Evolutionary conservation across 2,888 invertebrate species (phyloP), one percentile per base, ranked within the genome.

Genomic region (Limnephilus rhombicus): DNA sequence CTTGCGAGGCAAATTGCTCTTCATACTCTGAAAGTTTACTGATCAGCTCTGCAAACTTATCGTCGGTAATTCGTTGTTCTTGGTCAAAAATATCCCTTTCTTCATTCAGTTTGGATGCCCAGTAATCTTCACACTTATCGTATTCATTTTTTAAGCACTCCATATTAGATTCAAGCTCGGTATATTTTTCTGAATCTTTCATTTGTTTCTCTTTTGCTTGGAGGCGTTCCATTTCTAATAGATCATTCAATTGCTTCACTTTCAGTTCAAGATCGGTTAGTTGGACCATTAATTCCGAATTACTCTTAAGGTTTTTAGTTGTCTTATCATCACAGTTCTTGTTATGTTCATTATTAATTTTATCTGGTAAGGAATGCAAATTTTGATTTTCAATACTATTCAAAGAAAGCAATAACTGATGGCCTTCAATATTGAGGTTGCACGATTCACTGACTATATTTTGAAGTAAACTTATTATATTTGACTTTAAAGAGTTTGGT

Each of bases 121-220:
- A 98, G 95, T 98, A 98, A 95, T 98, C 98, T 95, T 98, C 98
- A 95, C 98, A 98, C 93, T 97, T 97, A 94, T 98, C 98, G 94
- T 98, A 98, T 94, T 98, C 98, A 85, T 96, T 96, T 94, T 97
- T 97, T 95, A 98, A 95, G 94, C 98, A 96, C 94, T 98, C 98
- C 91, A 98, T 95, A 94, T 98, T 98, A 89, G 95, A 95, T 95
- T 98, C 98, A 89, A 98, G 95, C 93, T 98, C 98, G 92, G 96
- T 96, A 94, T 96, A 97, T 29, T 94, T 93, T 68, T 94, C 94
- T 13, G 94, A 94, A 90, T 95, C 94, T 93, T 95, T 94, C 93
- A 53, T 95, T 94, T 49, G 93, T 87, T 92, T 94, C 91, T 94
- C 94, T 93, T 94, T 94, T 93, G 93, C 94, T 90, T 92, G 94